Evolutionary conservation across 2,888 invertebrate genomes (phyloP).

Genomic region (Papilio elwesi): DNA sequence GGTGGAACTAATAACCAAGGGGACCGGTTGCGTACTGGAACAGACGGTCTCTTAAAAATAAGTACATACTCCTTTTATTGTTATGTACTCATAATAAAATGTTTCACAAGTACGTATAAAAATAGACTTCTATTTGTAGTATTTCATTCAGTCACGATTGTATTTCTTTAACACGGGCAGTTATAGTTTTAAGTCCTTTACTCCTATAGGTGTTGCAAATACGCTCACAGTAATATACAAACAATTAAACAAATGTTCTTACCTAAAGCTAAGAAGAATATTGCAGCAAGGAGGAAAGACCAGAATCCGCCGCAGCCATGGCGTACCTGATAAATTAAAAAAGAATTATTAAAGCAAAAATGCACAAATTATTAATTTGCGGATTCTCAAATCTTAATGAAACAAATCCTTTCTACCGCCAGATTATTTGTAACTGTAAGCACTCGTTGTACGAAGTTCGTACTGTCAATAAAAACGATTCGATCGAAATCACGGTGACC

Average conservation of each 20-base stretch:
- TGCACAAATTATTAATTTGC: neutral
- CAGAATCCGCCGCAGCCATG: conserved; percentile 54
- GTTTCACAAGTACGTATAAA: neutral
- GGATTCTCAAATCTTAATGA: neutral
- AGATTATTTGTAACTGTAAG: conserved; percentile 13
- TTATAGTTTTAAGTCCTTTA: neutral
- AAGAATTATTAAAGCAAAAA: conserved; percentile 31
- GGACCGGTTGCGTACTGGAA: neutral
- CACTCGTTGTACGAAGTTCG: conserved; percentile 22
- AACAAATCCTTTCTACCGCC: neutral
- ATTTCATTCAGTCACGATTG: neutral
- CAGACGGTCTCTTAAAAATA: neutral
- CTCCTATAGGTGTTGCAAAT: neutral
- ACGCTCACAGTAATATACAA: no score
- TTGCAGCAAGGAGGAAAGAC: conserved; percentile 53
- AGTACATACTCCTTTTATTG: neutral
- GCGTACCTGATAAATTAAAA: conserved; percentile 60
- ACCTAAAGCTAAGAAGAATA: conserved; percentile 62
- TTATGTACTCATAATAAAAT: neutral
- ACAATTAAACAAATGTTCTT: neutral
- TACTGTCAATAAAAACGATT: conserved; percentile 33
- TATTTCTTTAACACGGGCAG: neutral
- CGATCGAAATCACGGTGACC: conserved; percentile 33
- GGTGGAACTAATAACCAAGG: neutral
- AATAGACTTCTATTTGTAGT: no score